Percentiles rank a stretch among this genome's conserved stretches.
These are phyloP conservation scores for Pygocentrus nattereri DNA, from an alignment of 2,797 vertebrate species.

Conservation along the genomic window DNA sequence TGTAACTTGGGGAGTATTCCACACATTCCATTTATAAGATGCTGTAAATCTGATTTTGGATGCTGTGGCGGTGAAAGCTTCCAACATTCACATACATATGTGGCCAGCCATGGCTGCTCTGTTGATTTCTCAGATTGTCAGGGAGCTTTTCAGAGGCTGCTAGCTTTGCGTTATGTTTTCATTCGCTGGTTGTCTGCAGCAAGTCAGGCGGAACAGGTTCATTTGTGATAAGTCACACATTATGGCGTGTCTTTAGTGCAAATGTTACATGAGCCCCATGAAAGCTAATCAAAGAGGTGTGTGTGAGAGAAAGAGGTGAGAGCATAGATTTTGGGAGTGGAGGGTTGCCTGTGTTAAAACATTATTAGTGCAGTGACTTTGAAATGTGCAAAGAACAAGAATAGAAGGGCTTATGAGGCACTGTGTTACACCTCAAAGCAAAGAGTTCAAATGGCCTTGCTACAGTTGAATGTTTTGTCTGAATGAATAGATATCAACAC, in stretches of 20 bases:
- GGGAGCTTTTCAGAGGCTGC: not conserved
- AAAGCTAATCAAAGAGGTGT: slow-evolving; percentile 22
- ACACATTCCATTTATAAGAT: not conserved
- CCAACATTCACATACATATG: not conserved
- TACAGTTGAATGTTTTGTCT: too few relatives aligned
- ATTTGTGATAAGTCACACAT: slow-evolving; percentile 3
- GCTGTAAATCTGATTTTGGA: not conserved
- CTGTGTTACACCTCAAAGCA: not conserved
- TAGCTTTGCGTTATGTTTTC: not conserved
- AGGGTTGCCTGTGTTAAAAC: not conserved
- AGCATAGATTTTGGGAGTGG: not conserved
- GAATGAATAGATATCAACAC: too few relatives aligned
- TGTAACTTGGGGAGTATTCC: not conserved
- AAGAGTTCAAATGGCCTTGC: not conserved
- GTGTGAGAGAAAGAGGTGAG: not conserved
- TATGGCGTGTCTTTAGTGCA: not conserved
- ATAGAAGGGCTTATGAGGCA: not conserved
- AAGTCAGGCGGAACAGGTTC: not conserved
- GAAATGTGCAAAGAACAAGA: not conserved
- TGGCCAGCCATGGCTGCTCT: not conserved
- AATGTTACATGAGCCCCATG: slow-evolving; percentile 1
- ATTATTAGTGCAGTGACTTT: not conserved
- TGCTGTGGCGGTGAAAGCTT: not conserved
- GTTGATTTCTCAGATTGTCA: slow-evolving; percentile 9
- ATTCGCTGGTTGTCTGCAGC: slow-evolving; percentile 7